Evolutionary conservation across 37 sponge, comb jelly and placozoan species (phyloP), one percentile per base, ranked within the genome.

Genomic region (Crambe crambe): DNA sequence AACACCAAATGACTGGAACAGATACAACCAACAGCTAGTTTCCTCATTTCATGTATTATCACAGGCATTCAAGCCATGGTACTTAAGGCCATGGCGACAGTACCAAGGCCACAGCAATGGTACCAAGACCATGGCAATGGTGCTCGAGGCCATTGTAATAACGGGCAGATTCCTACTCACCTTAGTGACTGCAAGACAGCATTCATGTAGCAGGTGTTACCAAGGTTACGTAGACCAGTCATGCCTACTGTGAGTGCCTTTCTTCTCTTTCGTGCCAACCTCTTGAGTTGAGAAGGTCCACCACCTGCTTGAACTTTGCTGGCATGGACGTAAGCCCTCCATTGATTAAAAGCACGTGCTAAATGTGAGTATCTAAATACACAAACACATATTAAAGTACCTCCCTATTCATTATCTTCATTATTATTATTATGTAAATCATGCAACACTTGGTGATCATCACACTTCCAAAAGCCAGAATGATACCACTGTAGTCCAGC

Each of bases 151-250:
- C 26, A 4, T 2, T 12, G 6, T 58, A 58, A 58, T 12, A 3
- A 58, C 25, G 59, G 59, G 21, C 21, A 12, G 26, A 51, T 58
- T 2, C 2, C 59, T 41, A 23, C 77, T 27, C 69, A 92, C 93
- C 90, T 85, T 21, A 92, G 79, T 39, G 93, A 80, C 31, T 92
- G 93, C 12, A 92, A 70, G 1, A 84, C 82, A 15, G 93, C 81
- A 63, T 92, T 92, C 89, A 92, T 89, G 81, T 92, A 92, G 59
- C 93, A 92, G 2, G 93, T 92, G 75, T 92, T 92, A 32, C 93
- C 93, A 40, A 92, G 93, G 75, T 92, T 92, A 70, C 89, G 77
- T 15, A 92, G 58, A 0, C 93, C 93, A 34, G 88, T 91, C 83
- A 91, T 87, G 9, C 92, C 92, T 23, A 88, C 84, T 0, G 76